Base-by-base conservation (phyloP, 1,140 invertebrate species). In the Panagrolaimus sp. region DNA sequence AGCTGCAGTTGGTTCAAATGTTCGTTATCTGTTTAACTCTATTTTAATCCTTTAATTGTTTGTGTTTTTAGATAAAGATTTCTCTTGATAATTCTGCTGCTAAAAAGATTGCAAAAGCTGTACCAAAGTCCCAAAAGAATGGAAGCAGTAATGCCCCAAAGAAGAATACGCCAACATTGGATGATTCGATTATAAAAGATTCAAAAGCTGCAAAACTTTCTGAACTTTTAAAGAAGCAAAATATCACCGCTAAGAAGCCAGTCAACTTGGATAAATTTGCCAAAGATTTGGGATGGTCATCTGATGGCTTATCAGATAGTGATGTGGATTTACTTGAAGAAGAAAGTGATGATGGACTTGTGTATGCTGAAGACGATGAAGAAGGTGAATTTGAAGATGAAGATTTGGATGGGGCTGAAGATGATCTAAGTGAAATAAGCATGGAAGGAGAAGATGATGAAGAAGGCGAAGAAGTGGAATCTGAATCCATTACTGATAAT, bases 271-370 rank as follows among this genome's bases (percentile, higher is more conserved):
- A 52, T n/a, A 52, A 52, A 24, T 24, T 52, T 8, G 26, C 48
- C 0, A 24, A 52, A 52, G 48, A 52, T 8, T 24, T 52, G 17
- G 48, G 48, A 8, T 24, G 17, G 4, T 52, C 48, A 52, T 7
- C 7, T 52, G 48, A 52, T 12, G 48, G 26, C 7, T 52, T 52
- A n/a, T n/a, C 17, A 21, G 48, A 52, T 15, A 52, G 48, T 14
- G 48, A 52, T 52, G 48, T 24, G 7, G 48, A 52, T 12, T 21
- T 52, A 21, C 26, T 52, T 24, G 48, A 52, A 7, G n/a, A n/a
- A n/a, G 48, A 52, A 52, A 52, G 48, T 15, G 48, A 52, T 15
- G 48, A 52, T 52, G 48, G 48, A 21, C 48, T 52, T 14, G 48
- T 52, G 7, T 52, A 52, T 24, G 48, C 7, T 9, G n/a, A 52